Evolutionary conservation across 1,140 invertebrate species (phyloP).

Genomic region (Dufourea novaeangliae): DNA sequence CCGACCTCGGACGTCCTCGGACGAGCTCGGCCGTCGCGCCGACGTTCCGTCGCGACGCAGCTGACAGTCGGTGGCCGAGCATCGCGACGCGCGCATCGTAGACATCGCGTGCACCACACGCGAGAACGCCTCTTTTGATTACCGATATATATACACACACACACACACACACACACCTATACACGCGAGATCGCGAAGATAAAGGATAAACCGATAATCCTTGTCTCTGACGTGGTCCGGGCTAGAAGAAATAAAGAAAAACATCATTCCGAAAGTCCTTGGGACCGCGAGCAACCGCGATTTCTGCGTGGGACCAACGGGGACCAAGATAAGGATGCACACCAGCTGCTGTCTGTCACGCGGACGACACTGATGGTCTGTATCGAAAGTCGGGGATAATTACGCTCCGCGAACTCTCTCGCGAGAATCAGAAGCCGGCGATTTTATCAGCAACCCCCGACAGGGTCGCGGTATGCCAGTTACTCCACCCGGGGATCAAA

Average conservation of each 20-base stretch:
- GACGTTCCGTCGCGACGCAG: constrained; percentile 51
- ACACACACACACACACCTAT: too few relatives aligned
- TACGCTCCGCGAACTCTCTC: not conserved
- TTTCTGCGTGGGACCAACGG: constrained; percentile 3
- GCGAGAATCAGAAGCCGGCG: not conserved
- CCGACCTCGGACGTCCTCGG: constrained; percentile 61
- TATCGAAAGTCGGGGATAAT: constrained; percentile 35
- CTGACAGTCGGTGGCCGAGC: constrained; percentile 66
- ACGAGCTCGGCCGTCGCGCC: constrained; percentile 57
- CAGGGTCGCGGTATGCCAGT: too few relatives aligned
- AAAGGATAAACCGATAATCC: too few relatives aligned
- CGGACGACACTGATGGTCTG: constrained; percentile 65
- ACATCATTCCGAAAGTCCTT: too few relatives aligned
- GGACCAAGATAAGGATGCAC: constrained; percentile 34
- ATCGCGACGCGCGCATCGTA: constrained; percentile 65
- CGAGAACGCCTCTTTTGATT: not conserved
- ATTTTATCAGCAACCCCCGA: too few relatives aligned
- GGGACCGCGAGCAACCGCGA: not conserved
- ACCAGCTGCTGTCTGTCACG: constrained; percentile 38
- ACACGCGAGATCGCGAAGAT: too few relatives aligned
- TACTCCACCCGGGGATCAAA: too few relatives aligned
- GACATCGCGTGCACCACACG: constrained; percentile 2
- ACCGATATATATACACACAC: too few relatives aligned
- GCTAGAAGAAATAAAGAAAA: too few relatives aligned
- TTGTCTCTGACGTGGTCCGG: too few relatives aligned